Evolutionary conservation across 2,888 invertebrate species (phyloP).

Genomic region (Eupithecia inturbata): DNA sequence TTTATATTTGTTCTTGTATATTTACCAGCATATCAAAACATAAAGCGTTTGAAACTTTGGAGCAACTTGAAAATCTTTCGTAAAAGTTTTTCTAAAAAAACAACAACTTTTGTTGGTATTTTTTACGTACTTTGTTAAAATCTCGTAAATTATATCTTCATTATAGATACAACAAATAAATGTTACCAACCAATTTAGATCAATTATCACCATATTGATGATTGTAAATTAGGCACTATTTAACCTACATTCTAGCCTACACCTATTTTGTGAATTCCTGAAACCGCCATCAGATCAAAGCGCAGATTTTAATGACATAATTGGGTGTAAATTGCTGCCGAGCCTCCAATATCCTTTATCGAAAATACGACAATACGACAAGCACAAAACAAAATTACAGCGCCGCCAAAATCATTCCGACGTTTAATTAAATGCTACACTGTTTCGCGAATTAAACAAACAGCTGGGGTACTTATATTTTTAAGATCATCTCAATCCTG

Average conservation of each 20-base stretch:
- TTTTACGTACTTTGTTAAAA: background rate
- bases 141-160: background rate
- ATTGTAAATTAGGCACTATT: too few relatives aligned
- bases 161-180: too few relatives aligned
- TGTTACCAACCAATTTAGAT: too few relatives aligned
- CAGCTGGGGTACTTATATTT: conserved; percentile 16
- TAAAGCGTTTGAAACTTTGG: too few relatives aligned
- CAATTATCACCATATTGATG: background rate
- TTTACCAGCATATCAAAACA: too few relatives aligned
- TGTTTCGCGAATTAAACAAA: conserved; percentile 19
- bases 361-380: conserved; percentile 61
- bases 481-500: background rate
- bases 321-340: conserved; percentile 55
- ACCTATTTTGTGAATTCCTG: conserved; percentile 20
- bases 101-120: too few relatives aligned
- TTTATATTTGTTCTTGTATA: conserved; percentile 5
- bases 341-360: conserved; percentile 58
- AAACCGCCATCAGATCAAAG: conserved; percentile 46
- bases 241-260: background rate
- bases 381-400: conserved; percentile 67
- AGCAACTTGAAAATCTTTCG: background rate
- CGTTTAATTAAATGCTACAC: conserved; percentile 67
- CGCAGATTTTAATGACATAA: conserved; percentile 51
- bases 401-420: conserved; percentile 61
- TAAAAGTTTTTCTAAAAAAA: background rate